A percentile compares a stretch with the other conserved stretches of the same genome.
phyloP scores from a whole-genome alignment of 2,888 invertebrate species.

The Ptilodon capucinus region DNA sequence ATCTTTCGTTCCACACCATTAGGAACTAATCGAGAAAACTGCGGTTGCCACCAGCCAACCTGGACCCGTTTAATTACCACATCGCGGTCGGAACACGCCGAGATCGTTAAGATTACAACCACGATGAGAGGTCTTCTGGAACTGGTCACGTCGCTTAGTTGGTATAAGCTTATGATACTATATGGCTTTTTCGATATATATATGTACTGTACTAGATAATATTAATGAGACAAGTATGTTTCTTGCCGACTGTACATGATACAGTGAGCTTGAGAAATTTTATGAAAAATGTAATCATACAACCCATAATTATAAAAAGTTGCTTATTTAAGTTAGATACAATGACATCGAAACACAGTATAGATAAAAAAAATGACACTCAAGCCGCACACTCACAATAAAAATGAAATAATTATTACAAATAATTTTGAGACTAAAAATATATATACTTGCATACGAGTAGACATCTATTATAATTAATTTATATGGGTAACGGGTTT shows the following conservation, averaged over 20 bases:
- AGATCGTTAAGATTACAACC: conserved; percentile 27
- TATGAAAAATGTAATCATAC: background rate
- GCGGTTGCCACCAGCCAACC: conserved; percentile 41
- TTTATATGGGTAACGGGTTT: too few species aligned
- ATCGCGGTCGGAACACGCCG: conserved; percentile 11
- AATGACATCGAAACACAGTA: too few species aligned
- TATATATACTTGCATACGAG: too few species aligned
- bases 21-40: conserved; percentile 61
- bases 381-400: too few species aligned
- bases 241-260: conserved; percentile 2
- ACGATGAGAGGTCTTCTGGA: conserved; percentile 23
- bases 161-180: conserved; percentile 38
- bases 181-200: conserved; percentile 38
- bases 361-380: too few species aligned
- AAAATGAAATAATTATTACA: too few species aligned
- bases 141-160: conserved; percentile 26
- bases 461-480: too few species aligned
- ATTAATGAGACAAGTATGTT: conserved; percentile 38
- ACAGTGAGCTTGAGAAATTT: too few species aligned
- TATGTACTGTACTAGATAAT: conserved; percentile 30
- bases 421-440: too few species aligned
- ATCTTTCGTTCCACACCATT: conserved; percentile 62
- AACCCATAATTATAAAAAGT: too few species aligned
- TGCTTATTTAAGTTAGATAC: too few species aligned
- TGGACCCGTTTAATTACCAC: conserved; percentile 46